Percentiles rank a stretch among this genome's conserved stretches.
Evolutionary conservation across 2,888 invertebrate species (phyloP).

Genomic region (Tetropium fuscum): DNA sequence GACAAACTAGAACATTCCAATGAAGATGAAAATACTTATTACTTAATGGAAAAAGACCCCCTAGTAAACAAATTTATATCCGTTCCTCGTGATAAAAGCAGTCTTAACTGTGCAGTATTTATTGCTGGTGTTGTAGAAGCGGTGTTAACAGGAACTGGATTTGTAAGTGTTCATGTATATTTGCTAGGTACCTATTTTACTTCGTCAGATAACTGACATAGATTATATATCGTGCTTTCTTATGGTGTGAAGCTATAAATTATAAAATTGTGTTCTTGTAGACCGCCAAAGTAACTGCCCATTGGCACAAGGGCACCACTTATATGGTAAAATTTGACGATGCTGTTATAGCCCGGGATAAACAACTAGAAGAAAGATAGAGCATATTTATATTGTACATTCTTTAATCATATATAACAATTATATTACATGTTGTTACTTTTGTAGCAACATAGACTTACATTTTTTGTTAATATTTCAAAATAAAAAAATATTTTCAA

Average conservation of each 20-base stretch:
- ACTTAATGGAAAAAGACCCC: constrained; percentile 98
- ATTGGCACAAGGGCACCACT: constrained; percentile 99
- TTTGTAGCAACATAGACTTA: no score
- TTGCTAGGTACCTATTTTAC: background rate
- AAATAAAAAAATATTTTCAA: no score
- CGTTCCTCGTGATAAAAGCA: constrained; percentile 97
- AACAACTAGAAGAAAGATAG: constrained; percentile 88
- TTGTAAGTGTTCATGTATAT: constrained; percentile 77
- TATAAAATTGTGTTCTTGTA: constrained; percentile 73
- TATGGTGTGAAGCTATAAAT: no score
- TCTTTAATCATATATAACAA: no score
- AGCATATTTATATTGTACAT: no score
- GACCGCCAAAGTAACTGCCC: constrained; percentile 98
- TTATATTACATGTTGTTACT: no score
- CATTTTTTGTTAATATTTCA: no score
- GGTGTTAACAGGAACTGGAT: constrained; percentile 92
- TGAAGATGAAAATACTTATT: constrained; percentile 98
- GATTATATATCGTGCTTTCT: no score
- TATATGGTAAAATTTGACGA: constrained; percentile 99
- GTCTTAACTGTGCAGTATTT: constrained; percentile 98
- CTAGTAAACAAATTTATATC: constrained; percentile 96
- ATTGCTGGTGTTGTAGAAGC: constrained; percentile 98
- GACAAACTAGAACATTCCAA: constrained; percentile 99
- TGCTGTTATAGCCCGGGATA: constrained; percentile 89
- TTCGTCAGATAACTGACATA: no score